phyloP scores from a whole-genome alignment of 2,888 invertebrate genomes.

The Idaea biselata region DNA sequence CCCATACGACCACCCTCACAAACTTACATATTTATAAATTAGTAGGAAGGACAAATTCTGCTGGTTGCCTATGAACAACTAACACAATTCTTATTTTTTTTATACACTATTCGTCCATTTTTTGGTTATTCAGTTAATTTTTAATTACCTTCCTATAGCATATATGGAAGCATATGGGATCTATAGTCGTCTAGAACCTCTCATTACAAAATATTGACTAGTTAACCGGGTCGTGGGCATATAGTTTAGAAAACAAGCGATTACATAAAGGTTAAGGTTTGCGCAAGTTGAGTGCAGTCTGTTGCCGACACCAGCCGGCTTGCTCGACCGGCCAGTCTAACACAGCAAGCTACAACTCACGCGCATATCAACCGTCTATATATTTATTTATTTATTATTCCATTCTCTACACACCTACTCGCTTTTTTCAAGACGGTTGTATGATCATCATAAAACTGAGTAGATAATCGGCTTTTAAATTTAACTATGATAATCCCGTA shows the following conservation, averaged over 20 bases:
- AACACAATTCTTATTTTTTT: too few relatives aligned
- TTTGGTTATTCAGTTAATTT: too few relatives aligned
- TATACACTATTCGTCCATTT: too few relatives aligned
- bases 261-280: slow-evolving; percentile 68
- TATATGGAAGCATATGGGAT: too few relatives aligned
- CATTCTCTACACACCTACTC: not conserved
- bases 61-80: too few relatives aligned
- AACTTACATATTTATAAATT: too few relatives aligned
- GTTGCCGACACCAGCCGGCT: slow-evolving; percentile 20
- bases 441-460: too few relatives aligned
- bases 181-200: slow-evolving; percentile 1
- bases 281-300: slow-evolving; percentile 48
- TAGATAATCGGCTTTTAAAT: too few relatives aligned
- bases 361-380: not conserved
- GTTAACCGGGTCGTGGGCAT: slow-evolving; percentile 35
- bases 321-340: not conserved
- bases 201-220: slow-evolving; percentile 36
- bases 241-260: slow-evolving; percentile 48
- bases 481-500: not conserved
- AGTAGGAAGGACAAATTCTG: too few relatives aligned
- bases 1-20: too few relatives aligned
- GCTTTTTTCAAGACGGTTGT: too few relatives aligned
- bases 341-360: not conserved
- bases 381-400: not conserved
- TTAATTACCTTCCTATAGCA: too few relatives aligned